phyloP scores from a whole-genome alignment of 2,113 vertebrate species.

The Cyphomyrus plagiostoma region DNA sequence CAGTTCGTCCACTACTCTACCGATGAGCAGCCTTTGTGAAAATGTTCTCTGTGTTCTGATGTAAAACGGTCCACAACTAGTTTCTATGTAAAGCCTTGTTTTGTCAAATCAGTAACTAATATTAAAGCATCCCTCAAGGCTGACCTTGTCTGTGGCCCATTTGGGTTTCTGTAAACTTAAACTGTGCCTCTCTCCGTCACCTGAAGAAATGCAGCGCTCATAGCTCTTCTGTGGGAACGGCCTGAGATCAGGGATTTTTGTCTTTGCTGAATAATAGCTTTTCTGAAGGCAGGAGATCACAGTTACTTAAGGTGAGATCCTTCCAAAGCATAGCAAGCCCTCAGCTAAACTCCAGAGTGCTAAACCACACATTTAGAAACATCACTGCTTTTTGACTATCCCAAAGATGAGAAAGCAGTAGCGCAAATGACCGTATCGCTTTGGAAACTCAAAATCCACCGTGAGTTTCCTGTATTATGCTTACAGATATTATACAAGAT shows the following conservation, averaged over 20 bases:
- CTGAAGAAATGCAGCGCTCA: background rate
- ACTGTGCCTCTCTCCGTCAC: background rate
- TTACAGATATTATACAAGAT: background rate
- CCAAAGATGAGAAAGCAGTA: background rate
- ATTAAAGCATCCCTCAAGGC: background rate
- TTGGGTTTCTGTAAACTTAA: background rate
- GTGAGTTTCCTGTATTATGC: background rate
- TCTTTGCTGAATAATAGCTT: background rate
- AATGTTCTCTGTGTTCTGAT: background rate
- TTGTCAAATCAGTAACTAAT: background rate
- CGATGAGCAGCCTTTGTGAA: background rate
- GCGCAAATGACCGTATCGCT: background rate
- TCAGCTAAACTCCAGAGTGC: background rate
- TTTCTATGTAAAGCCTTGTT: background rate
- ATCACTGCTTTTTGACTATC: background rate
- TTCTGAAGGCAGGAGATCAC: background rate
- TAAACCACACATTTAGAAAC: background rate
- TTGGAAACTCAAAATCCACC: background rate
- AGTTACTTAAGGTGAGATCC: background rate
- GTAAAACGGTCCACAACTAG: background rate
- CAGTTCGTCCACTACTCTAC: background rate
- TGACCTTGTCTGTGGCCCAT: background rate
- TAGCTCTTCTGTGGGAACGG: background rate
- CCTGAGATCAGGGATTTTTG: background rate
- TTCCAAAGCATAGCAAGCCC: background rate